phyloP scores from a whole-genome alignment of 2,113 vertebrate genomes.

The Seriola dumerili region DNA sequence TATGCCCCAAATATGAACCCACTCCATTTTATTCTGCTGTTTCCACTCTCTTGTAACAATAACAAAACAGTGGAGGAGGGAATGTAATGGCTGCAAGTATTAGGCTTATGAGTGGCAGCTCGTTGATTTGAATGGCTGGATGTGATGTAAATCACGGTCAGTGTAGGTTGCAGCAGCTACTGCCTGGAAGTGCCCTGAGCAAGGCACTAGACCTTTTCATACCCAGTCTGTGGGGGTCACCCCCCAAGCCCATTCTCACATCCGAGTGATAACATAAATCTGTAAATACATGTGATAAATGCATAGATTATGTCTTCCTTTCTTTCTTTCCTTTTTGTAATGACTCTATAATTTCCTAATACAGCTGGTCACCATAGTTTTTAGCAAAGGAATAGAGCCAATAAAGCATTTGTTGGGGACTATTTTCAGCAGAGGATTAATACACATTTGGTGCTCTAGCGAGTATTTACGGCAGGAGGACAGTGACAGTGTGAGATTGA shows the following conservation, averaged over 20 bases:
- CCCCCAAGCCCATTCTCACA: not conserved
- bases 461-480: not conserved
- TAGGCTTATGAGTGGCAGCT: conserved; percentile 32
- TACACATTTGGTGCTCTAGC: not conserved
- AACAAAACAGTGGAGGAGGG: conserved; percentile 23
- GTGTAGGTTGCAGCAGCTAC: not conserved
- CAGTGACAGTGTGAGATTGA: not conserved
- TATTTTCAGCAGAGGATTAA: not conserved
- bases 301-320: not conserved
- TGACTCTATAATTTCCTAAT: not conserved
- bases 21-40: conserved; percentile 64
- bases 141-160: conserved; percentile 13
- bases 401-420: not conserved
- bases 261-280: not conserved
- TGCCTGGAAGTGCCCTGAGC: not conserved
- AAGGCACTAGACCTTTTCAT: not conserved
- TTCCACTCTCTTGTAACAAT: conserved; percentile 41
- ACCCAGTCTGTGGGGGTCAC: not conserved
- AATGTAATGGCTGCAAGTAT: conserved; percentile 7
- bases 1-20: conserved; percentile 67
- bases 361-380: not conserved
- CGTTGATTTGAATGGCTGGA: conserved; percentile 37
- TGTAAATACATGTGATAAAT: not conserved
- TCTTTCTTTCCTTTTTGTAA: not conserved
- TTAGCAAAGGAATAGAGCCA: not conserved